Base-by-base conservation (phyloP, 2,113 vertebrate species). In the Odocoileus virginianus region DNA sequence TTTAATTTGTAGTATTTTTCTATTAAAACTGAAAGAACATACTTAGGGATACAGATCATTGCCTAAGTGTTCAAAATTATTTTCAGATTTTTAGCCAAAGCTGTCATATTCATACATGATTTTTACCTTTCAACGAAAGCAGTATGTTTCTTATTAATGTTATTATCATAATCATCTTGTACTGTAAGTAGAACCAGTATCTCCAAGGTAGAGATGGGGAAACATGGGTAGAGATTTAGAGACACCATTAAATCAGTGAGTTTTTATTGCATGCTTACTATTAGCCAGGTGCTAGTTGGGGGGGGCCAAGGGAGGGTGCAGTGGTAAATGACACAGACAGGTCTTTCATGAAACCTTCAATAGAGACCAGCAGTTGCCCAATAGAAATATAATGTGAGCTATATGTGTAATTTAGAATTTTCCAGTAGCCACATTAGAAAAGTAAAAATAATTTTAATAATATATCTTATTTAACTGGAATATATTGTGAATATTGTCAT, bases 51-150 rank as follows among this genome's bases (percentile, higher is more conserved):
- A 40, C n/a, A 89, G 43, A 50, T 50, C 23, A 61, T 95, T 91
- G 27, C 57, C 64, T 27, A 58, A 79, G n/a, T 9, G 21, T 86
- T 74, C 93, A 92, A 94, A 87, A 78, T 61, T 79, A 83, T 36
- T 91, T 88, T 91, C 25, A 92, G 40, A 15, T 87, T 92, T 95
- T 81, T 19, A 33, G 28, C 17, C n/a, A 93, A 54, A 96, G 23
- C n/a, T 36, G 9, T 30, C 74, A 9, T 71, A 61, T 85, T 67
- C 52, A n/a, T 40, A 36, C 17, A 55, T 93, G 15, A 50, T 61
- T 82, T 92, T 89, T 64, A 79, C 50, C 64, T 94, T 96, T 88
- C 27, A 82, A 95, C 58, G 57, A 43, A 54, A 92, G 52, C 91
- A 79, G 45, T 71, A 25, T 7, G n/a, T 94, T 96, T 61, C 81